Base-by-base conservation (phyloP, 2,113 vertebrate genomes). In the Plectropomus leopardus region DNA sequence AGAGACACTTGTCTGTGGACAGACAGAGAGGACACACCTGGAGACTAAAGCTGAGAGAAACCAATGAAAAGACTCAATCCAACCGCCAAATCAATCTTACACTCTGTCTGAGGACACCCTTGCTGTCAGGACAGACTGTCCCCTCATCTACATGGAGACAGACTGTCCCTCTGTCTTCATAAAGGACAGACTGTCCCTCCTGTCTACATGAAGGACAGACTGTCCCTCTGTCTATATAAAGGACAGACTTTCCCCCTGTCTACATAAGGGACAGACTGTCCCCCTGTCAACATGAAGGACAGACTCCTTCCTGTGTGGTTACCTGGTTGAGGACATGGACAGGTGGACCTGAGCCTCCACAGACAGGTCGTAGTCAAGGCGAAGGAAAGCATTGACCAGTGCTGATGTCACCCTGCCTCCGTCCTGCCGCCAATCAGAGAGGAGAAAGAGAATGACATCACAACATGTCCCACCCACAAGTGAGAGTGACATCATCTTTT, bases 341-440 rank as follows among this genome's bases (percentile, higher is more conserved):
- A 89, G 75, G 72, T 93, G 79, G n/a, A 92, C 90, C 83, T 93
- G 92, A 26, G 92, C 93, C 76, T 94, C 94, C 70, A 93, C 78
- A 0, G 93, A 92, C 16, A 94, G 80, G 67, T 95, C 93, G 4
- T 85, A 86, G 86, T 95, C 93, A 3, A 95, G 88, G 42, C 91
- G 89, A 61, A 72, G 57, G 77, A 94, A 93, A 15, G 94, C 93
- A 1, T 64, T 87, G 30, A 79, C 40, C 82, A 94, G 72, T 0
- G 87, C 91, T 10, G 86, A 57, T 3, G 74, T 67, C 36, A 88
- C 23, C 32, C 57, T 74, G 40, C 28, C 32, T 3, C 45, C 42
- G 0, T 86, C 85, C 77, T 92, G 82, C 53, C 82, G 53, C 55
- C 71, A 88, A 51, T 78, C 58, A 68, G 44, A 88, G n/a, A 51